phyloP scores from a whole-genome alignment of 1,140 invertebrate species.

The Heliothis virescens region DNA sequence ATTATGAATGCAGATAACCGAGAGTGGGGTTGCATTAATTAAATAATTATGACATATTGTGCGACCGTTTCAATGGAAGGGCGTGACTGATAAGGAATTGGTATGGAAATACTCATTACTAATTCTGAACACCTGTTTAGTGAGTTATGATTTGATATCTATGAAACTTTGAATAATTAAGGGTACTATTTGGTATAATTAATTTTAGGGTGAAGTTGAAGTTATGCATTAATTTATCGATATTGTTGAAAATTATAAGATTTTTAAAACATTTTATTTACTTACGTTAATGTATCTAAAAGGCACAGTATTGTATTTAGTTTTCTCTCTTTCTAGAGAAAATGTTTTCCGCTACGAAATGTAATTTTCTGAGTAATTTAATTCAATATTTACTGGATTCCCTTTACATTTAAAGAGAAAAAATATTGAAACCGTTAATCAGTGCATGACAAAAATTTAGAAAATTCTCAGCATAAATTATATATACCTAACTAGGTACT shows the following conservation, averaged over 20 bases:
- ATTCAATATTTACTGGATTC: too few relatives aligned
- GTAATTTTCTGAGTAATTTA: too few relatives aligned
- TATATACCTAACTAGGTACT: neutral
- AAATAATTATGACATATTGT: slow-evolving; percentile 86
- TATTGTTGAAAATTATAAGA: neutral
- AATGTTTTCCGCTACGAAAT: too few relatives aligned
- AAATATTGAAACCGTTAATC: neutral
- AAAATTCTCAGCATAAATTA: neutral
- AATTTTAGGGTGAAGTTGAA: slow-evolving; percentile 26
- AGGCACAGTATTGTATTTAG: too few relatives aligned
- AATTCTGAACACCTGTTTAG: slow-evolving; percentile 58
- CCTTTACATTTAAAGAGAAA: too few relatives aligned
- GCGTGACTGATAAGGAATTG: slow-evolving; percentile 73
- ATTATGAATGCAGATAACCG: slow-evolving; percentile 79
- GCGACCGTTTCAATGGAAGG: slow-evolving; percentile 79
- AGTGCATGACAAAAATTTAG: too few relatives aligned
- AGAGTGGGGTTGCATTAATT: slow-evolving; percentile 76
- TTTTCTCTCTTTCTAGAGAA: too few relatives aligned
- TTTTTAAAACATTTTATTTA: too few relatives aligned
- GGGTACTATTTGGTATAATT: slow-evolving; percentile 14
- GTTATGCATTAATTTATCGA: neutral
- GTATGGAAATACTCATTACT: slow-evolving; percentile 58
- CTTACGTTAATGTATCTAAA: too few relatives aligned
- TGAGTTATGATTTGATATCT: slow-evolving; percentile 49
- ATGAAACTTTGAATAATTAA: slow-evolving; percentile 38